These are phyloP conservation scores for Seriola aureovittata DNA, from an alignment of 2,113 vertebrate species.

Conservation along the genomic window DNA sequence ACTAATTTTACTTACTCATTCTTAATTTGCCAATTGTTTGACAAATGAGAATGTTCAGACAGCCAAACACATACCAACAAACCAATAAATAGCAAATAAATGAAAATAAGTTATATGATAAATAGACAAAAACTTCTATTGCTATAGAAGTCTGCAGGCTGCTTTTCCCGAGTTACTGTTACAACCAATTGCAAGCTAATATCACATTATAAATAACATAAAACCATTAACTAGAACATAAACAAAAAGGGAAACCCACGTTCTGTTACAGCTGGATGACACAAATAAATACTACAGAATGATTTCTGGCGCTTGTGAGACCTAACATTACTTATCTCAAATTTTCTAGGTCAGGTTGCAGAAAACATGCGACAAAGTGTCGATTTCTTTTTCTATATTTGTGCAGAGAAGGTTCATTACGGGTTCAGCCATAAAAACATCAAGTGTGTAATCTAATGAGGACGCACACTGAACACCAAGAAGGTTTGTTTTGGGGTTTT, in stretches of 20 bases:
- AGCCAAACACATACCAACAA: not conserved
- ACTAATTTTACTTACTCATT: not conserved
- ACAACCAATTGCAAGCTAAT: constrained; percentile 8
- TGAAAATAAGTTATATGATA: not conserved
- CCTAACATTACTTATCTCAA: constrained; percentile 5
- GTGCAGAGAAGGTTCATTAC: not conserved
- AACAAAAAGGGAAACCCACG: not conserved
- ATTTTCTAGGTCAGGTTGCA: constrained; percentile 34
- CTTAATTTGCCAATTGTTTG: constrained; percentile 1
- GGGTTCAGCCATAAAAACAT: constrained; percentile 7
- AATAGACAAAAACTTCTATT: not conserved
- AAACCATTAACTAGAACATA: constrained; percentile 23
- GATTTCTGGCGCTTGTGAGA: constrained; percentile 19
- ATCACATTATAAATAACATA: constrained; percentile 5
- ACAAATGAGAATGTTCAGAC: constrained; percentile 6
- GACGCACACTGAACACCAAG: not conserved
- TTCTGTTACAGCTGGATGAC: not conserved
- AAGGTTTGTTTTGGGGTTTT: not conserved
- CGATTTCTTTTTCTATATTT: constrained; percentile 18
- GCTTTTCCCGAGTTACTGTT: not conserved
- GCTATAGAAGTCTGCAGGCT: not conserved
- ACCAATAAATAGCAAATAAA: not conserved
- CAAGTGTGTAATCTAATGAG: not conserved
- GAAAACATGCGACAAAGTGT: constrained; percentile 8
- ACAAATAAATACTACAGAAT: not conserved